phyloP scores from a whole-genome alignment of 2,888 invertebrate genomes.

The Thysanoteuthis rhombus region DNA sequence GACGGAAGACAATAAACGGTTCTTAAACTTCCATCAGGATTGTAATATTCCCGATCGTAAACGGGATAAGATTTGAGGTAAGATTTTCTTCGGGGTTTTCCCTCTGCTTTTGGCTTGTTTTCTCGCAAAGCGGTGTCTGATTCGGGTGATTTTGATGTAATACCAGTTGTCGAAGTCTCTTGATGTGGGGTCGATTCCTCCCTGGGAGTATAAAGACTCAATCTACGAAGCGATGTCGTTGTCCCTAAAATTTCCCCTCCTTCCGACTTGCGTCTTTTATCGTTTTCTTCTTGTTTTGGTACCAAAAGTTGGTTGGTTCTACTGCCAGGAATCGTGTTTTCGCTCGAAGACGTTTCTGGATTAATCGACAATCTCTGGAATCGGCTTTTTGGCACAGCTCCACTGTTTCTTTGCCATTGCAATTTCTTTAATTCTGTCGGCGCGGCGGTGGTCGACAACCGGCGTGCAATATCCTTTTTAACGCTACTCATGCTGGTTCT shows the following conservation, averaged over 20 bases:
- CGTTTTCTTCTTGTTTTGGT: not conserved
- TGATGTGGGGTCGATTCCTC: not conserved
- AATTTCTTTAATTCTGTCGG: not conserved
- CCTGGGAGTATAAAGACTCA: not conserved
- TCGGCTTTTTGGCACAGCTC: not conserved
- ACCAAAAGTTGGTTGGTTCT: not conserved
- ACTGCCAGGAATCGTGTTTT: not conserved
- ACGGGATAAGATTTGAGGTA: not conserved
- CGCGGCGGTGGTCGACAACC: not conserved
- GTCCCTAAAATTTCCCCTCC: not conserved
- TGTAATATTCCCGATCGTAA: constrained; percentile 49
- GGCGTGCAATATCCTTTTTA: not conserved
- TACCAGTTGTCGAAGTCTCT: not conserved
- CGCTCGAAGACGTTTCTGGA: not conserved
- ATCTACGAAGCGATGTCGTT: not conserved
- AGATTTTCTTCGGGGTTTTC: not conserved
- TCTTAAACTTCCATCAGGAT: constrained; percentile 52
- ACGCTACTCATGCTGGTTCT: constrained; percentile 14
- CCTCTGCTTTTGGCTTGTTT: not conserved
- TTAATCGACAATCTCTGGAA: not conserved
- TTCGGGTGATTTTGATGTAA: not conserved
- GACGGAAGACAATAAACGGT: constrained; percentile 50
- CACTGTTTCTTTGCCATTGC: not conserved
- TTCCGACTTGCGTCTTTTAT: not conserved
- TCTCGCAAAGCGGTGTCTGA: not conserved